A percentile compares a stretch with the other conserved stretches of the same genome.
These are phyloP conservation scores for Halotydeus destructor DNA, from an alignment of 1,140 invertebrate species.

Conservation along the genomic window DNA sequence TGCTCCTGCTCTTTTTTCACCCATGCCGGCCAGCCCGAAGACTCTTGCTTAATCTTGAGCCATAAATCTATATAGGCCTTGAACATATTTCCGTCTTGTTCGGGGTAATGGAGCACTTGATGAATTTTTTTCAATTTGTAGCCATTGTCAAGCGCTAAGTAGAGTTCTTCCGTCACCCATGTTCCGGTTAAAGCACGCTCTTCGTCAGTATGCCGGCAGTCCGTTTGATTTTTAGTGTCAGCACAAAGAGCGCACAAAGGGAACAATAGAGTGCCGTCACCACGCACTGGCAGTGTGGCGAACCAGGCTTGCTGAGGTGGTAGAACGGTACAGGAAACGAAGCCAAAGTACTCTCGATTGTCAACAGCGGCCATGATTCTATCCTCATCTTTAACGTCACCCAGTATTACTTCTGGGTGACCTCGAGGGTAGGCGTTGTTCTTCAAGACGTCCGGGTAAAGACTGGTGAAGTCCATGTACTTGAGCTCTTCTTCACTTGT, in stretches of 20 bases:
- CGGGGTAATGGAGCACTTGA: constrained; percentile 23
- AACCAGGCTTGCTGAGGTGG: constrained; percentile 13
- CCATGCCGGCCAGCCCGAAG: neutral
- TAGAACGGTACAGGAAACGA: constrained; percentile 18
- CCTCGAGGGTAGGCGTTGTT: constrained; percentile 19
- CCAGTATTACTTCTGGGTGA: constrained; percentile 22
- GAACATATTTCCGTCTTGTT: neutral
- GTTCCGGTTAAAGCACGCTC: constrained; percentile 22
- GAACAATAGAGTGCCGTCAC: constrained; percentile 14
- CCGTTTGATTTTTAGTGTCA: neutral
- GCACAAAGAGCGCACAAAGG: constrained; percentile 17
- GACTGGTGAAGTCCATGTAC: constrained; percentile 21
- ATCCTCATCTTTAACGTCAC: constrained; percentile 17
- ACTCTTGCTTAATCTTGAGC: constrained; percentile 5
- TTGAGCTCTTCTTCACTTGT: constrained; percentile 20
- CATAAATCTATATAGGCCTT: neutral
- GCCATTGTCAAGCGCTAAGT: constrained; percentile 21
- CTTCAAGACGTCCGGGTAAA: constrained; percentile 21
- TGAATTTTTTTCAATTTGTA: constrained; percentile 22
- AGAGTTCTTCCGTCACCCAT: constrained; percentile 23
- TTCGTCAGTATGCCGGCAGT: constrained; percentile 19
- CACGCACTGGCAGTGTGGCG: constrained; percentile 14
- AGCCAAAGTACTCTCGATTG: constrained; percentile 17
- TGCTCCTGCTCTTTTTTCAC: too few species aligned
- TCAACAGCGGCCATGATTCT: too few species aligned